Evolutionary conservation across 2,888 invertebrate genomes (phyloP).

Genomic region (Erannis defoliaria): DNA sequence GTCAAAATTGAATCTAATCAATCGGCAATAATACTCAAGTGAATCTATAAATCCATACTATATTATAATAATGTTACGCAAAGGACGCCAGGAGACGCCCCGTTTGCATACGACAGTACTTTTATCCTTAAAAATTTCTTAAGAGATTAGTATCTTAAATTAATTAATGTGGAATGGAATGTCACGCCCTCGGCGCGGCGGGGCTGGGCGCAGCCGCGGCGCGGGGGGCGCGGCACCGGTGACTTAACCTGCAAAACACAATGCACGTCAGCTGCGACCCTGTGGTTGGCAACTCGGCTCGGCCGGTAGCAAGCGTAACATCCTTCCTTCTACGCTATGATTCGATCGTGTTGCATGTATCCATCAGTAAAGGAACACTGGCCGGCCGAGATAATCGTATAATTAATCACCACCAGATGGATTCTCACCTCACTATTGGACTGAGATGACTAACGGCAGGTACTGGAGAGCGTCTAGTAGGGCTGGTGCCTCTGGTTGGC

Average conservation of each 20-base stretch:
- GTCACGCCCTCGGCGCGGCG: constrained; percentile 80
- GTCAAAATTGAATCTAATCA: constrained; percentile 80
- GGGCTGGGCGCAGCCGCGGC: constrained; percentile 70
- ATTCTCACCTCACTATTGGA: constrained; percentile 80
- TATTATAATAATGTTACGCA: constrained; percentile 82
- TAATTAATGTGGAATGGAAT: constrained; percentile 85
- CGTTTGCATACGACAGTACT: constrained; percentile 72
- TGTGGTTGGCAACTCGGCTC: too few species aligned
- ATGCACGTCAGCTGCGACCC: not conserved
- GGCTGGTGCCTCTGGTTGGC: constrained; percentile 96
- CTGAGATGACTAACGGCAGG: constrained; percentile 83
- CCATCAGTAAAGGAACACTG: too few species aligned
- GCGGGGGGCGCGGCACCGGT: constrained; percentile 79
- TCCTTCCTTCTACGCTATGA: too few species aligned
- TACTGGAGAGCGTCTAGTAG: constrained; percentile 87
- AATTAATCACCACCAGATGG: not conserved
- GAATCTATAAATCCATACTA: constrained; percentile 84
- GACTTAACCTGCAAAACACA: constrained; percentile 81
- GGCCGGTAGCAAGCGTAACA: too few species aligned
- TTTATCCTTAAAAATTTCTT: constrained; percentile 82
- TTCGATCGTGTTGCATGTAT: too few species aligned
- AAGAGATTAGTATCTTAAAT: constrained; percentile 83
- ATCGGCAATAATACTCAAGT: constrained; percentile 85
- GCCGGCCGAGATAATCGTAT: too few species aligned
- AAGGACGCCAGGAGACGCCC: constrained; percentile 66